Evolutionary conservation across 2,888 invertebrate genomes (phyloP), one percentile per base, ranked within the genome.

Genomic region (Linnaemya tessellans): DNA sequence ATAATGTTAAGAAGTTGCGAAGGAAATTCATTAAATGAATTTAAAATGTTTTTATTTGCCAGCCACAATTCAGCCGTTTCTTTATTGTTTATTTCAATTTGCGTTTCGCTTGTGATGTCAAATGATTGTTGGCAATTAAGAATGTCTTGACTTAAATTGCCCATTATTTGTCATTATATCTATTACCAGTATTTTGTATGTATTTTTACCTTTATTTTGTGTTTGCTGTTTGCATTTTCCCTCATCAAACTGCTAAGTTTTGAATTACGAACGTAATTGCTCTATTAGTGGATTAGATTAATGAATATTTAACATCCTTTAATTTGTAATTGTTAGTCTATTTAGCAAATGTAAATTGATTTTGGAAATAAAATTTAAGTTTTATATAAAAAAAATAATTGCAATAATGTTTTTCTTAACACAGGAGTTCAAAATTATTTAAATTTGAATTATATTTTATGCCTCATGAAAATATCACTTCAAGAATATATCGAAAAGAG

Each of bases 121-220:
- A 77, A 73, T 46, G 35, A 67, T 38, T 60, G 67, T 41, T 18
- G 49, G 41, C 78, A 70, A 73, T 78, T 78, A 83, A 51, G 43
- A 73, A 73, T 49, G 51, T 67, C 51, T 75, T 78, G 73, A 83
- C 60, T 67, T 58, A 67, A 83, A 83, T 83, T 83, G 43, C n/a
- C 58, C 78, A 30, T 51, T 64, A 46, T 75, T 62, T 71, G 77
- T 71, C 77, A 70, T 65, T 77, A 51, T 41, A 51, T 41, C 68
- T 41, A 60, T 80, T 81, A 54, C 10, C 3, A 20, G 35, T 25
- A 41, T 15, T 60, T 54, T 11, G 1, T 15, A 30, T 22, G 41
- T 2, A 41, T 5, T 4, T 56, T 5, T 13, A 54, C 13, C 5
- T 20, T 60, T 56, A 1, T 18, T 11, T 11, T 54, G 3, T 11